These are phyloP conservation scores for Holacanthella duospinosa DNA, from an alignment of 2,888 invertebrate species.

Conservation along the genomic window DNA sequence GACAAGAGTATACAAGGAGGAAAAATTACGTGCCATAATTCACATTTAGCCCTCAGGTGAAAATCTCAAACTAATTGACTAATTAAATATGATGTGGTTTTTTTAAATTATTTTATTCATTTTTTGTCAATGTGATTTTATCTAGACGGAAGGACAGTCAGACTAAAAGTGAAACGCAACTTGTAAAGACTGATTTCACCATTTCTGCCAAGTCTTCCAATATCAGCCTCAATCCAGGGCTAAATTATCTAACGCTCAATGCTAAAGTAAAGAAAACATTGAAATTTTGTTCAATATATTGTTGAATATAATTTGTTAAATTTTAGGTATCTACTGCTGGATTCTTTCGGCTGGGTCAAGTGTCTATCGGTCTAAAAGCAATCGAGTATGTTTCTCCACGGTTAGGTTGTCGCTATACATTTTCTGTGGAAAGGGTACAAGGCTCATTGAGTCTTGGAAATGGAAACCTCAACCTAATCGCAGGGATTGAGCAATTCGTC, in stretches of 20 bases:
- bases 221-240: conserved; percentile 43
- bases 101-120: conserved; percentile 6
- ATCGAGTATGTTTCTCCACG: conserved; percentile 56
- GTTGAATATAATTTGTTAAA: conserved; percentile 1
- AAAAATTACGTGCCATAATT: conserved; percentile 59
- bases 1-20: conserved; percentile 67
- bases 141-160: conserved; percentile 43
- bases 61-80: conserved; percentile 3
- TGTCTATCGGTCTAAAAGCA: conserved; percentile 27
- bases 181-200: conserved; percentile 55
- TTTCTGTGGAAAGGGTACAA: conserved; percentile 26
- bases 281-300: conserved; percentile 3
- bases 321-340: conserved; percentile 31
- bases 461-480: conserved; percentile 53
- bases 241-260: conserved; percentile 42
- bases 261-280: conserved; percentile 39
- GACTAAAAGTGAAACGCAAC: conserved; percentile 56
- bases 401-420: conserved; percentile 34
- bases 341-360: conserved; percentile 29
- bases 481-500: conserved; percentile 69
- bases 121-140: too few species aligned
- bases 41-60: conserved; percentile 43
- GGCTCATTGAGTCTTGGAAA: conserved; percentile 22
- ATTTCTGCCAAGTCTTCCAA: conserved; percentile 47
- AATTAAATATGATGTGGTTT: conserved; percentile 8